Evolutionary conservation across 2,797 vertebrate genomes (phyloP).

Genomic region (Gouania willdenowi): DNA sequence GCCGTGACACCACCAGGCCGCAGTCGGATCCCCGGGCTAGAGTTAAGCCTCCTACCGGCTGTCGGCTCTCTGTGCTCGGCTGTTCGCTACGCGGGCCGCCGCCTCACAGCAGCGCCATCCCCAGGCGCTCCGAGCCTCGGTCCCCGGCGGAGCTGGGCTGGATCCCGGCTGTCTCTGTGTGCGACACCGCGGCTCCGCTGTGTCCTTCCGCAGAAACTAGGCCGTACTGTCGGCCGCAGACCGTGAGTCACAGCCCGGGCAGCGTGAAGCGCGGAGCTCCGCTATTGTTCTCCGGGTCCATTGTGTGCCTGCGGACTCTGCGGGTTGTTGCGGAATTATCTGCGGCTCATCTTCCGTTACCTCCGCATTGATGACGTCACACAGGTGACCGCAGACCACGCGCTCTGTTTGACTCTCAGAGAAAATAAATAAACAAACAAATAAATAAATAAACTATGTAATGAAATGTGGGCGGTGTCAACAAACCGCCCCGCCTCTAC

Average conservation of each 20-base stretch:
- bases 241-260: neutral
- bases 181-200: neutral
- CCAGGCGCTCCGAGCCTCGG: conserved; percentile 4
- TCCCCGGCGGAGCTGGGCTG: conserved; percentile 12
- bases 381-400: conserved; percentile 44
- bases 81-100: too few relatives aligned
- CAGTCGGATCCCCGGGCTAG: conserved; percentile 15
- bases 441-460: conserved; percentile 65
- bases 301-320: conserved; percentile 52
- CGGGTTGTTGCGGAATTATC: conserved; percentile 17
- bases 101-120: conserved; percentile 58
- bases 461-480: conserved; percentile 58
- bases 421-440: conserved; percentile 27
- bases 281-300: conserved; percentile 68
- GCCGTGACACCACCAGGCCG: conserved; percentile 44
- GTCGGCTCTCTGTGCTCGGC: too few relatives aligned
- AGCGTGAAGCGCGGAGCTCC: conserved; percentile 18
- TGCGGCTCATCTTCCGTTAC: conserved; percentile 3
- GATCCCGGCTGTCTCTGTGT: conserved; percentile 6
- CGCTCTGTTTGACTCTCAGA: conserved; percentile 30
- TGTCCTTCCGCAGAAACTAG: conserved; percentile 25
- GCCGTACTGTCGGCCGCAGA: conserved; percentile 3
- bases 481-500: conserved; percentile 26
- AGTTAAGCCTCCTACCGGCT: too few relatives aligned
- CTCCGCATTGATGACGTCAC: conserved; percentile 48